Percentiles rank a stretch among this genome's conserved stretches.
Evolutionary conservation across 2,113 vertebrate genomes (phyloP).

Genomic region (Reinhardtius hippoglossoides): DNA sequence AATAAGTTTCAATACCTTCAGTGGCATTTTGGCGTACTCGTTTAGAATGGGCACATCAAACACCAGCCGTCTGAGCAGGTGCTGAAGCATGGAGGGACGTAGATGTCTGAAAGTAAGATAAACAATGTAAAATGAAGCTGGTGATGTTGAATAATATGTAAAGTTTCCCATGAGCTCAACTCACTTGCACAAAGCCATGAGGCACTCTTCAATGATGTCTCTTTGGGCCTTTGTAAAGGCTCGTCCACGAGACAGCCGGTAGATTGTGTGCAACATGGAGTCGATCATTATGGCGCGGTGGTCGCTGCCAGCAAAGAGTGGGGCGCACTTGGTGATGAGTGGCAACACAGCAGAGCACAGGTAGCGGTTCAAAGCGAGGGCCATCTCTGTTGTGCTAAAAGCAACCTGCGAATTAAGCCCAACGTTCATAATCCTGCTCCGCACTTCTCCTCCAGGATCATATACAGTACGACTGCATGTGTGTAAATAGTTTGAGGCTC

Average conservation of each 20-base stretch:
- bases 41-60: constrained; percentile 96
- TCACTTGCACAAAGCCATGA: constrained; percentile 94
- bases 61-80: constrained; percentile 90
- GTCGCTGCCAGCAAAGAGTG: constrained; percentile 92
- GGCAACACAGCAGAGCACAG: constrained; percentile 92
- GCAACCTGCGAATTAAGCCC: constrained; percentile 79
- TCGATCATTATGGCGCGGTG: constrained; percentile 97
- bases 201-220: constrained; percentile 94
- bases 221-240: constrained; percentile 96
- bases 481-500: constrained; percentile 48
- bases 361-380: constrained; percentile 93
- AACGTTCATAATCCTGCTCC: neutral
- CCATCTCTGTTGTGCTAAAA: constrained; percentile 97
- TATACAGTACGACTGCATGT: neutral
- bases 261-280: constrained; percentile 97
- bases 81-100: constrained; percentile 93
- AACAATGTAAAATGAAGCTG: neutral
- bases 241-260: constrained; percentile 92
- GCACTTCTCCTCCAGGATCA: neutral
- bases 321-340: constrained; percentile 95
- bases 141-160: neutral
- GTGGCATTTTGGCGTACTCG: constrained; percentile 93
- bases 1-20: constrained; percentile 83
- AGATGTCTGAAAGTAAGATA: constrained; percentile 82
- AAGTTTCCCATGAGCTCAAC: constrained; percentile 4